Evolutionary conservation across 2,888 invertebrate genomes (phyloP), one percentile per base, ranked within the genome.

Genomic region (Melanotus villosus): DNA sequence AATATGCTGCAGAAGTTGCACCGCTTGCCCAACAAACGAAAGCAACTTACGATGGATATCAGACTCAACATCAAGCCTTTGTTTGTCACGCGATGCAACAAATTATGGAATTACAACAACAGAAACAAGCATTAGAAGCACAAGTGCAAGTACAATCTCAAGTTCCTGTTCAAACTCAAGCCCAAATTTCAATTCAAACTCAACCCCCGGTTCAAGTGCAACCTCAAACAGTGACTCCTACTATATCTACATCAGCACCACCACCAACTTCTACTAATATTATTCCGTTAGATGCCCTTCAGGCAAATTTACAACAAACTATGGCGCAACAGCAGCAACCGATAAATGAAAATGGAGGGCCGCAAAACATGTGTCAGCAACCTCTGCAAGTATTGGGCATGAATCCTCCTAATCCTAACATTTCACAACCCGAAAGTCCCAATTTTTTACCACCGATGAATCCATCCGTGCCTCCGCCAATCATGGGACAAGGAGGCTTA

Each of bases 61-160:
- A 83, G 86, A 91, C 93, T 38, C 99, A 99, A 82, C 99, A 99
- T 86, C 94, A 97, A 84, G 95, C 97, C 9, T 99, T 97, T 83
- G 94, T 96, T 9, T 90, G 92, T 67, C 99, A 99, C 85, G 93
- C 97, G 4, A 88, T 93, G 85, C 92, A 94, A 81, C 96, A 96
- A 84, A 94, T 97, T 78, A 92, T 94, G 79, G 93, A 92, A 77
- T 86, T 93, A 57, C 94, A 95, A 81, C 91, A 93, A 82, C 94
- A 94, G 81, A 93, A 92, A 79, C 89, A 90, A 74, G 88, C 88
- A 0, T 82, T 92, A 32, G 90, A 91, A 74, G 86, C 86, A 70
- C 88, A 87, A 79, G 87, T 78, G 3, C 72, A 80, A 7, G 76
- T 80, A 32, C 78, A 82, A 41, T 65, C 73, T 6, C 68, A 75